Base-by-base conservation (phyloP, 2,888 invertebrate species). In the Adela reaumurella region DNA sequence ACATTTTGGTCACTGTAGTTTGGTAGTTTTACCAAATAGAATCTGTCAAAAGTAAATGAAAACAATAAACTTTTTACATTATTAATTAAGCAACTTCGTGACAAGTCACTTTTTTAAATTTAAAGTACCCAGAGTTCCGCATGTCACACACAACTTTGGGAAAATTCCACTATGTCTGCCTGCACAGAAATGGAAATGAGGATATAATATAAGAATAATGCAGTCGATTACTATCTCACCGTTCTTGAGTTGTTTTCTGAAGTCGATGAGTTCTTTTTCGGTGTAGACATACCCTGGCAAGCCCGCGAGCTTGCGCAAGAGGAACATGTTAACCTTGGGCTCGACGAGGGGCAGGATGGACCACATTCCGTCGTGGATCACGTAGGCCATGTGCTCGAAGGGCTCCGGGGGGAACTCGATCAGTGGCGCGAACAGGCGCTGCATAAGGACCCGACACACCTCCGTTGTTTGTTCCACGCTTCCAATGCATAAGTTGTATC, bases 401-500 rank as follows among this genome's bases (percentile, higher is more conserved):
- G 85, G 76, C 42, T 84, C 70, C 0, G 82, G 81, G 2, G 83
- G 82, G 44, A 80, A 72, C 47, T 80, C 76, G 10, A 91, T 61
- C 20, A 80, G 76, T 0, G 89, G 89, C 6, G 78, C 72, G 59
- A 82, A 87, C 0, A 88, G 79, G 2, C 83, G 74, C 1, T 84
- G 81, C 47, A 83, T 67, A 0, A 88, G 62, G 35, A 81, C 60
- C 17, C 81, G 74, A 56, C 86, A 87, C 1, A 86, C 80, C 48
- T 77, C 70, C 19, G 72, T 81, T 0, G 90, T 87, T 60, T 89
- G 87, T 1, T 79, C 76, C 46, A 84, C 74, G 5, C 82, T 82
- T 1, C 78, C 76, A 2, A 82, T 81, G 60, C 89, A 89, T 2
- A 90, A 71, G 62, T 90, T 90, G 64, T 85, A 90, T 56, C 89